Evolutionary conservation across 2,797 vertebrate species (phyloP), one percentile per base, ranked within the genome.

Genomic region (Pteropus rufus): DNA sequence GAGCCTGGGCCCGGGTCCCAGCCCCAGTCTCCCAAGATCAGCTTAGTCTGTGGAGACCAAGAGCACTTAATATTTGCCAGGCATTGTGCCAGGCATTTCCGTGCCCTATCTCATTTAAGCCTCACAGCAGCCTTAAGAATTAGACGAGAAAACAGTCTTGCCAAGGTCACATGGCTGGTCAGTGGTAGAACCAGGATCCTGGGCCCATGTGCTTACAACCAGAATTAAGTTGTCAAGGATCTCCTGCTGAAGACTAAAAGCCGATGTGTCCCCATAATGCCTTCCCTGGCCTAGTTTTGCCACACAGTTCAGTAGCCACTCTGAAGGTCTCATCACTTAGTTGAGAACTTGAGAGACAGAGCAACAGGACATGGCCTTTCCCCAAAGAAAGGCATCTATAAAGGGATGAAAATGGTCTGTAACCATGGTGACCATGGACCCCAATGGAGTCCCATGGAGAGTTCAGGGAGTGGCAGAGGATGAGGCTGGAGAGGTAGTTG

Each of bases 241-340:
- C 73, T 58, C 83, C 72, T 64, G 75, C 41, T 82, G 52, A 93
- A 84, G 39, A 82, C 64, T 82, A 84, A 92, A 64, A 80, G 67
- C 81, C 79, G 15, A 60, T 49, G 1, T 49, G 14, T 91, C 46
- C 72, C 67, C 54, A 46, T 18, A 1, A 39, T 79, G 72, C 60
- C 36, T 44, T 82, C 56, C 77, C 54, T 79, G 72, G 93, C 90
- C 92, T 92, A 70, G 70, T 89, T 90, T 83, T 84, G 84, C 56
- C 81, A 23, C 31, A 56, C 18, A 81, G 36, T 69, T 92, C 10
- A 31, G 46, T 75, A 39, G 67, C 31, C 52, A 44, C 81, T 79
- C 83, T 24, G 60, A 58, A 82, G 65, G 46, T 29, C 12, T 34
- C 58, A 65, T 75, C 67, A 41, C 72, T 83, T 93, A 93, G 76